Percentiles rank a stretch among this genome's conserved stretches.
phyloP scores from a whole-genome alignment of 2,113 vertebrate genomes.

The Hydrolagus affinis region DNA sequence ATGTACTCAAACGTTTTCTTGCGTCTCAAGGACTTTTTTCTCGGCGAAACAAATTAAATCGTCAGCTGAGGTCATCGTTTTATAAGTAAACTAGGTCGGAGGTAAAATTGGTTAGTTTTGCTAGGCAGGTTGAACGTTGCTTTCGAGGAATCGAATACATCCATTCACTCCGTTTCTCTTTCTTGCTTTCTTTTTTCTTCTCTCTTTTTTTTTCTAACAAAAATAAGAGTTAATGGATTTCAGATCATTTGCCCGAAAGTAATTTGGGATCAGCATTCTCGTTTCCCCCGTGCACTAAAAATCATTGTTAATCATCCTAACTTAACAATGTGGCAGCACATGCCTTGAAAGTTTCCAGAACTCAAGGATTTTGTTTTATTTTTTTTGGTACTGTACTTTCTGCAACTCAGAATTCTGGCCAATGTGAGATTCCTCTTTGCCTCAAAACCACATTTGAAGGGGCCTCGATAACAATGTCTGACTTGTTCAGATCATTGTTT shows the following conservation, averaged over 20 bases:
- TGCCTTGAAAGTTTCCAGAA: slow-evolving; percentile 18
- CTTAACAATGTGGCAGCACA: neutral
- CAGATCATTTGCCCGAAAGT: neutral
- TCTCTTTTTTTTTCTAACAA: no score
- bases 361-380: neutral
- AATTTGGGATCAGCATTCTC: slow-evolving; percentile 19
- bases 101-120: slow-evolving; percentile 20
- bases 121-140: neutral
- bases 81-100: slow-evolving; percentile 25
- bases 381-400: no score
- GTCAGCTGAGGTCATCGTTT: slow-evolving; percentile 28
- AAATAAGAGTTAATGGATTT: neutral
- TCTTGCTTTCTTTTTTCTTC: no score
- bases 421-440: neutral
- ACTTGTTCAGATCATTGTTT: neutral
- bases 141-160: slow-evolving; percentile 27
- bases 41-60: slow-evolving; percentile 23
- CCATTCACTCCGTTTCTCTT: neutral
- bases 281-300: neutral
- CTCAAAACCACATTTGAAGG: neutral
- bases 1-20: neutral
- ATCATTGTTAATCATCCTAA: neutral
- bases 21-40: neutral
- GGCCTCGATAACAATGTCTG: neutral
- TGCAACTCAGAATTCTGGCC: neutral